Evolutionary conservation across 2,888 invertebrate genomes (phyloP), one percentile per base, ranked within the genome.

Genomic region (Spicauda simplicius): DNA sequence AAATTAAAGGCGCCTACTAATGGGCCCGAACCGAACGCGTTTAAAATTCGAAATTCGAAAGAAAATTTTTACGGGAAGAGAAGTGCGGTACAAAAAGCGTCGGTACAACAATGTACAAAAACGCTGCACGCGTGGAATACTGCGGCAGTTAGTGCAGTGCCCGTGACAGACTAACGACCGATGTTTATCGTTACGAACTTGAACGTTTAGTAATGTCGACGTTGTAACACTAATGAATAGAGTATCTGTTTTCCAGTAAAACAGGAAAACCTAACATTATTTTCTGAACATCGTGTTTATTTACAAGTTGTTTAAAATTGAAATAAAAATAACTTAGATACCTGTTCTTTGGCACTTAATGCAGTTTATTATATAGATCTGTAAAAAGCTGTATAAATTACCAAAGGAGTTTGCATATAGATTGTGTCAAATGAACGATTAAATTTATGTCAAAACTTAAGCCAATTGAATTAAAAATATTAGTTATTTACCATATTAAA

Each of bases 111-210:
- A 71, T 72, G 73, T 18, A 16, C 10, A 63, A 86, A 86, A 89
- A 85, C 80, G 76, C 77, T 90, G 83, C 90, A 88, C 90, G 91
- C 89, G 88, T 89, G 85, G 83, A 79, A 82, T 88, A 83, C 73
- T 77, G 76, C 82, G 79, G 83, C 80, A 87, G 87, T 90, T 88
- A 90, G 90, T 87, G 86, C 91, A 89, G 72, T 69, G 76, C 70
- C 91, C 91, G 91, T 91, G 90, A 91, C 91, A 85, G 80, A 74
- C 74, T 88, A 90, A 90, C 87, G 86, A 90, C 83, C 85, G 91
- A 90, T 91, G 84, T 77, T 88, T 90, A 90, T 91, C 88, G 81
- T 74, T 75, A 77, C 69, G 74, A 70, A 69, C 76, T 77, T 71
- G 73, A 61, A 66, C 73, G 70, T 77, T 77, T 76, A 81, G 77